These are phyloP conservation scores for Ophiothrix spiculata DNA, from an alignment of 35 echinoderm and acorn worm genomes.

Conservation along the genomic window DNA sequence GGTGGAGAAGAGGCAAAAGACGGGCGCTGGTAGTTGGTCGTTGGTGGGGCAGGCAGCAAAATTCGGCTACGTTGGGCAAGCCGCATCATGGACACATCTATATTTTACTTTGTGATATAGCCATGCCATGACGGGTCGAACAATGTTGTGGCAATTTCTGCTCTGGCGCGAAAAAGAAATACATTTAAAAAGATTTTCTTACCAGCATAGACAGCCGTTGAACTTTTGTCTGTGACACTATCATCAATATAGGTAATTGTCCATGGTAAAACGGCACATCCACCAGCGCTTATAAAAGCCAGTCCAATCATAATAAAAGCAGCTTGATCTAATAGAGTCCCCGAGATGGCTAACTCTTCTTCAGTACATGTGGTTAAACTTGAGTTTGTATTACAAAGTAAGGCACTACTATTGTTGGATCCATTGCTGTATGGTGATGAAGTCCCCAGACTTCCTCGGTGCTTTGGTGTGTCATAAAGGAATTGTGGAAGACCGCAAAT, in stretches of 20 bases:
- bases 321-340: constrained; percentile 1
- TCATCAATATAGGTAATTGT: constrained; percentile 2
- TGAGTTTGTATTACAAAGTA: not conserved
- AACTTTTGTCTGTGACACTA: not conserved
- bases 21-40: too few relatives aligned
- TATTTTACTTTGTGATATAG: too few relatives aligned
- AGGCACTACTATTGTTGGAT: not conserved
- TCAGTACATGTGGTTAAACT: not conserved
- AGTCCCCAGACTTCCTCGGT: not conserved
- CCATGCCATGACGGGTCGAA: too few relatives aligned
- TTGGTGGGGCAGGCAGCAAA: too few relatives aligned
- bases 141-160: too few relatives aligned
- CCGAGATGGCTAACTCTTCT: not conserved
- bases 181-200: too few relatives aligned
- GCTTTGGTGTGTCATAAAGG: not conserved
- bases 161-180: too few relatives aligned
- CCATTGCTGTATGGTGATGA: not conserved
- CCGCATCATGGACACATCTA: too few relatives aligned
- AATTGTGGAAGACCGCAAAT: not conserved
- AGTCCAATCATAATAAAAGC: not conserved
- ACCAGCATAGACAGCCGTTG: not conserved
- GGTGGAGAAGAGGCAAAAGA: too few relatives aligned
- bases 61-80: too few relatives aligned
- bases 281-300: not conserved
- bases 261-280: not conserved